Evolutionary conservation across 35 echinoderm and acorn worm species (phyloP).

Genomic region (Ptychodera flava): DNA sequence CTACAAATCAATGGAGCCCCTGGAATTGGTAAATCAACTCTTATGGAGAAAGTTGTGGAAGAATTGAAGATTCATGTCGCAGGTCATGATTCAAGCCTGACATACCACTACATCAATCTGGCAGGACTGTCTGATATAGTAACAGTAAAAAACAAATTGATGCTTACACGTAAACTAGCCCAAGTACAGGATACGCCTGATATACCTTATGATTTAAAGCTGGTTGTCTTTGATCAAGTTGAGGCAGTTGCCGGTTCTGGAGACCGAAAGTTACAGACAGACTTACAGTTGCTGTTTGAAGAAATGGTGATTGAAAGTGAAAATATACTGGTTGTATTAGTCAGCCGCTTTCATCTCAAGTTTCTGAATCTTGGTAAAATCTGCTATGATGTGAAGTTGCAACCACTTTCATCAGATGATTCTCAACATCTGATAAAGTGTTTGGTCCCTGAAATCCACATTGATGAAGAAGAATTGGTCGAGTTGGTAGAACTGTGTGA

Average conservation of each 20-base stretch:
- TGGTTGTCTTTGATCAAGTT: neutral
- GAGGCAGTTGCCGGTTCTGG: neutral
- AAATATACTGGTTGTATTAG: neutral
- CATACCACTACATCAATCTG: neutral
- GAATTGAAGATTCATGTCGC: too few relatives aligned
- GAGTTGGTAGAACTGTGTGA: neutral
- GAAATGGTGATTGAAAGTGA: neutral
- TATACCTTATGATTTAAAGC: neutral
- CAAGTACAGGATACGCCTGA: neutral
- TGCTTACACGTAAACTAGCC: neutral
- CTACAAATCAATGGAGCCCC: neutral
- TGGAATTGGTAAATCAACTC: neutral
- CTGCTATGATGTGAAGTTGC: neutral
- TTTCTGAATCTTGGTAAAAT: neutral
- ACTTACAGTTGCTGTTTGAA: neutral
- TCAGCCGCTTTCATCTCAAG: neutral
- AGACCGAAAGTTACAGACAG: neutral
- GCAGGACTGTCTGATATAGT: neutral
- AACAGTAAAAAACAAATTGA: neutral
- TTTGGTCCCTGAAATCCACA: neutral
- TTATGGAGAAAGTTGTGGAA: neutral
- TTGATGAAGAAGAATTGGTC: neutral
- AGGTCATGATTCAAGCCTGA: neutral
- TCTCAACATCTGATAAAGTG: neutral
- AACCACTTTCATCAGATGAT: neutral